Evolutionary conservation across 2,888 invertebrate species (phyloP), one percentile per base, ranked within the genome.

Genomic region (Temnothorax ravouxi): DNA sequence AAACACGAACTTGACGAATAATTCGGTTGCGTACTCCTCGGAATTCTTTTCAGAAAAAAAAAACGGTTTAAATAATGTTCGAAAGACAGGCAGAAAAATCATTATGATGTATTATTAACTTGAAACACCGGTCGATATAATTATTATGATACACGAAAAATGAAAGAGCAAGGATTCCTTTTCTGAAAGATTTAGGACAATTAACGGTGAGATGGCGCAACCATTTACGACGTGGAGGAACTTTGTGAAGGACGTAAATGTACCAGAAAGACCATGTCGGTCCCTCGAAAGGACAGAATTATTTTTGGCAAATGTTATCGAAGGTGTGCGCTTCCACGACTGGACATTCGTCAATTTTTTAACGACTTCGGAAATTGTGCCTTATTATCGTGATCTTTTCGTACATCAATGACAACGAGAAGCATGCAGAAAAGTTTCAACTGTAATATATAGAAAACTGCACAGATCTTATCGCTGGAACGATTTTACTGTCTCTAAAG

Each of bases 201-300:
- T 21, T n/a, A 50, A 1, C 9, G 41, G 21, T 13, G n/a, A 67
- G 34, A 52, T 69, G 25, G 9, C 13, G 44, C 83, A 74, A 83
- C 61, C 44, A 15, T 72, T 41, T 38, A 29, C 52, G 84, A 87
- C 85, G 77, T 85, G 86, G 85, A 93, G 90, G 91, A 91, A 91
- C 92, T 92, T 91, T 88, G 56, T 59, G 81, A 91, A 92, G 92
- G 92, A 92, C 92, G 92, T 61, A 89, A 86, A 88, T 89, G 71
- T 71, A 50, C 9, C 9, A 41, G 85, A 88, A 88, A 85, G 88
- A 85, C 79, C 83, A 38, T 83, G n/a, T 80, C 47, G 67, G 54
- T 77, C 88, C 84, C 66, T 81, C 85, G 82, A 87, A 71, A 89
- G 89, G 90, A 90, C 91, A 91, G 91, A 91, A 76, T 77, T 85